Percentiles rank a stretch among this genome's conserved stretches.
These are phyloP conservation scores for Helicoverpa assulta DNA, from an alignment of 2,888 invertebrate genomes.

Conservation along the genomic window DNA sequence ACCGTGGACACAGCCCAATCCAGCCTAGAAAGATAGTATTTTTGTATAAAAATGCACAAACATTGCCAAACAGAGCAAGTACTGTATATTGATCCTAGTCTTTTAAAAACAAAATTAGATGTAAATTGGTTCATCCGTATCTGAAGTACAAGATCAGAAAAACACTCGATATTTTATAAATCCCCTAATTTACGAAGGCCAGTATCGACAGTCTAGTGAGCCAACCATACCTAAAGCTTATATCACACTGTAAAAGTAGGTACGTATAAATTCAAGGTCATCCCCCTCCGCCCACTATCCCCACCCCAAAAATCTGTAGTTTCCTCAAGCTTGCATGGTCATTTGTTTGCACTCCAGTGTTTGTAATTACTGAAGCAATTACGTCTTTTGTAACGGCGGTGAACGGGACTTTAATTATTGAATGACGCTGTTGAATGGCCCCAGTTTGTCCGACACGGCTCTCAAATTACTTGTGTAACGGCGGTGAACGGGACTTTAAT, in stretches of 20 bases:
- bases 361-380: slow-evolving; percentile 69
- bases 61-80: no score
- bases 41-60: no score
- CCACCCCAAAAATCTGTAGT: slow-evolving; percentile 4
- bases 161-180: not conserved
- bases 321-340: slow-evolving; percentile 29
- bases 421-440: slow-evolving; percentile 52
- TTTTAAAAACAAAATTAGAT: not conserved
- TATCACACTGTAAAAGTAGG: not conserved
- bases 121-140: not conserved
- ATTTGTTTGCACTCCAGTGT: slow-evolving; percentile 59
- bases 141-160: not conserved
- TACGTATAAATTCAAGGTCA: slow-evolving; percentile 4
- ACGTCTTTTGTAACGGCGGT: slow-evolving; percentile 65
- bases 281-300: not conserved
- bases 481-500: slow-evolving; percentile 66
- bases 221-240: not conserved
- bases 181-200: not conserved
- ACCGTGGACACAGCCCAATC: no score
- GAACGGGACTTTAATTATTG: slow-evolving; percentile 68
- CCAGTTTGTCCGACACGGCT: slow-evolving; percentile 37
- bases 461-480: slow-evolving; percentile 63
- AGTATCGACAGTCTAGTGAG: not conserved
- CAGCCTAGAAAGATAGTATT: no score
- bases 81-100: no score